A percentile compares a stretch with the other conserved stretches of the same genome.
These are phyloP conservation scores for Tragelaphus strepsiceros DNA, from an alignment of 2,113 vertebrate species.

Conservation along the genomic window DNA sequence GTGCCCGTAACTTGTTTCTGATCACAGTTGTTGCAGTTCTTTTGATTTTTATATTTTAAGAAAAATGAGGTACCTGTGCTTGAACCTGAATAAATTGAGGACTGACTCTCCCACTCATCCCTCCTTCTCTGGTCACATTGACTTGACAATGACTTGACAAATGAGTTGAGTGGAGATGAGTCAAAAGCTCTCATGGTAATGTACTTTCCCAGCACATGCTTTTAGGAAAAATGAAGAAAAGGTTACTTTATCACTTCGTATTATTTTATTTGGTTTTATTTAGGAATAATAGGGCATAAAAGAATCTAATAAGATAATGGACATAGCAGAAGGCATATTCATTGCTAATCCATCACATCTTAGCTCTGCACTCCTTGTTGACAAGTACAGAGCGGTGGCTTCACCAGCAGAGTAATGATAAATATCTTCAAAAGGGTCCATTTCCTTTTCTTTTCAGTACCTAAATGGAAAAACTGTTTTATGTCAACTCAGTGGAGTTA, in stretches of 20 bases:
- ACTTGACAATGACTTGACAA: background rate
- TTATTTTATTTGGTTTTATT: slow-evolving; percentile 18
- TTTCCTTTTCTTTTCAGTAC: slow-evolving; percentile 28
- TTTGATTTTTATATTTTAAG: background rate
- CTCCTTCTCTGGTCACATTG: background rate
- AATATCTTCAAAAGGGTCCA: slow-evolving; percentile 42
- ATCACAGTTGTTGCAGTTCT: background rate
- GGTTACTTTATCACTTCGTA: background rate
- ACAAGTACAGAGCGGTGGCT: background rate
- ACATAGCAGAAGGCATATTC: background rate
- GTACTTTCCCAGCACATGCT: background rate
- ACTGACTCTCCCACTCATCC: fast-evolving
- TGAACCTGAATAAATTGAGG: background rate
- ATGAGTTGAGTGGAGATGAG: background rate
- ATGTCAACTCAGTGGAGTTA: background rate
- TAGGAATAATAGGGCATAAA: background rate
- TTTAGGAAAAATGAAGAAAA: background rate
- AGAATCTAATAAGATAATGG: background rate
- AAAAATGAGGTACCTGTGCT: background rate
- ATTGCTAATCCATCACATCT: background rate
- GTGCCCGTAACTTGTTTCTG: background rate
- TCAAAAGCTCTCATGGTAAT: too few relatives aligned
- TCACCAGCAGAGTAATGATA: background rate
- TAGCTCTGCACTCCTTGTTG: background rate
- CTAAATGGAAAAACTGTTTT: slow-evolving; percentile 22